Evolutionary conservation across 2,113 vertebrate genomes (phyloP), one percentile per base, ranked within the genome.

Genomic region (Silurus asotus): DNA sequence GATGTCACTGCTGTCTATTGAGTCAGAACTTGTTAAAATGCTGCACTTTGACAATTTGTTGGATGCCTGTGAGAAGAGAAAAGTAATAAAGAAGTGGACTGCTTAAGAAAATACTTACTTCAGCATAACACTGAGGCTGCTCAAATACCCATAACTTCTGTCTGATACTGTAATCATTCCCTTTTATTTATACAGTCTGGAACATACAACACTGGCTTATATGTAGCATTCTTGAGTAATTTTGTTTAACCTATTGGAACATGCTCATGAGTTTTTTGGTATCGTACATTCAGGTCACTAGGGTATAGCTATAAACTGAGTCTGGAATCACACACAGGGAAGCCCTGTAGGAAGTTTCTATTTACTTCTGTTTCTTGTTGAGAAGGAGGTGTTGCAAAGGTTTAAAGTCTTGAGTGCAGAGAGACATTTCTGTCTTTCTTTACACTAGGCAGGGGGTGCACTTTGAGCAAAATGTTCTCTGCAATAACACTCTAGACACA

Each of bases 391-490:
- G 65, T 69, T 69, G 67, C 28, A 45, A 37, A 17, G 28, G 67
- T 45, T 45, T 48, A 48, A 59, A 62, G 45, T 56, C 11, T 19
- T 74, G 37, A 84, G 53, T 20, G 67, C 55, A 59, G 55, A 14
- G 37, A 56, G 58, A 59, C 70, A 75, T 62, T 74, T 75, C 11
- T 55, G 28, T 20, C 82, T 84, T 48, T 74, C n/a, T 76, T 49
- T 53, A 61, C 59, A 76, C 83, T 59, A 76, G 48, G 83, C 58
- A 84, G 83, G 83, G 83, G 83, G 83, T 84, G 56, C 58, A 76
- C 58, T 64, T 76, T 55, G n/a, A 76, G 72, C 83, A 76, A 72
- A 84, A 64, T 84, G n/a, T 84, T 51, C 45, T 64, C 45, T 45
- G 28, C 67, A 70, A 6, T 70, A 70, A 70, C 67, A 70, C 14